These are phyloP conservation scores for Aythya baeri DNA, from an alignment of 2,113 vertebrate genomes.

Conservation along the genomic window DNA sequence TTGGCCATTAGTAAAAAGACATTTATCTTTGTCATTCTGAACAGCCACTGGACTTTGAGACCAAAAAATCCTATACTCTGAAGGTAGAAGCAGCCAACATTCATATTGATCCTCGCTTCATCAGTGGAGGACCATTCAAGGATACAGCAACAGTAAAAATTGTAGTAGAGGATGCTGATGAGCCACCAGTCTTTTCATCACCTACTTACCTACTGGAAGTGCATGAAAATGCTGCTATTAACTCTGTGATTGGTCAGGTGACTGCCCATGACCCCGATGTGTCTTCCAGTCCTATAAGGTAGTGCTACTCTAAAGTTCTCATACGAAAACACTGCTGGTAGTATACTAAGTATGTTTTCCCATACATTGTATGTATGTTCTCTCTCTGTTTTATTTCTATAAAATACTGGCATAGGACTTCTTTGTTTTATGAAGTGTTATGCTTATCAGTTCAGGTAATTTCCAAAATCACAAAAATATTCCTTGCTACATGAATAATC, in stretches of 20 bases:
- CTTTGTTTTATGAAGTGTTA: background rate
- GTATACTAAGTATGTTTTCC: background rate
- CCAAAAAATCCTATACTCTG: conserved; percentile 90
- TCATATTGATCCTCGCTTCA: conserved; percentile 85
- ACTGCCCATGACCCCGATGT: conserved; percentile 90
- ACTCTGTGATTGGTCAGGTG: conserved; percentile 90
- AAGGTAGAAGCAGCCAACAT: conserved; percentile 94
- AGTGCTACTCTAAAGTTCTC: conserved; percentile 15
- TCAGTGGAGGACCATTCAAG: conserved; percentile 88
- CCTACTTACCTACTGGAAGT: conserved; percentile 90
- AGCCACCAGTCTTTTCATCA: conserved; percentile 92
- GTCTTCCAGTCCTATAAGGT: conserved; percentile 90
- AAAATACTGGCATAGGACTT: background rate
- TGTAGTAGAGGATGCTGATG: conserved; percentile 91
- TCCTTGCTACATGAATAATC: background rate
- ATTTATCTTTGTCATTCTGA: conserved; percentile 78
- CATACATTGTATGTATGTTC: background rate
- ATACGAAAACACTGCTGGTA: background rate
- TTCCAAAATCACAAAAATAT: background rate
- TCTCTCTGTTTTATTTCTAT: background rate
- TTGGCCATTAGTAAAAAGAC: conserved; percentile 73
- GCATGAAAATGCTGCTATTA: conserved; percentile 91
- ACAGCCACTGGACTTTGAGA: conserved; percentile 95
- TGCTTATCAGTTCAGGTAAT: background rate
- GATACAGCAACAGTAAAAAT: conserved; percentile 93